Evolutionary conservation across 2,113 vertebrate genomes (phyloP).

Genomic region (Chlamydotis undulata): DNA sequence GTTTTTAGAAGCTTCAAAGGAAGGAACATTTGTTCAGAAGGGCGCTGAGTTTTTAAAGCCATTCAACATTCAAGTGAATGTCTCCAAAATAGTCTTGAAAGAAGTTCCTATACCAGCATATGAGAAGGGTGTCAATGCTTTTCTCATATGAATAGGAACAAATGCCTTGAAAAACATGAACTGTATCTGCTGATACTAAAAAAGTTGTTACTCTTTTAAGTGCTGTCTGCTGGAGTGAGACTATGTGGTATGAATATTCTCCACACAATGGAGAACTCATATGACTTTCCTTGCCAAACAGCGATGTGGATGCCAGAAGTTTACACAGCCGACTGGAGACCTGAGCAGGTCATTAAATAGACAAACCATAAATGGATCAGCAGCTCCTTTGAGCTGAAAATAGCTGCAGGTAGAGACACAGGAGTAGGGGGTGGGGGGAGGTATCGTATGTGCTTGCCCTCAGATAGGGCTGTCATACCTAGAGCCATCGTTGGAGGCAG

Average conservation of each 20-base stretch:
- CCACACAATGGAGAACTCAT: not conserved
- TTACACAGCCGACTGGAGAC: not conserved
- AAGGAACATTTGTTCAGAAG: conserved; percentile 32
- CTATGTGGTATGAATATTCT: not conserved
- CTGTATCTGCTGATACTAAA: conserved; percentile 12
- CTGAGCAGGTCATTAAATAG: not conserved
- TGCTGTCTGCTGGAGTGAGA: not conserved
- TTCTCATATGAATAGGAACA: conserved; percentile 22
- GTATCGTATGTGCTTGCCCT: rapidly evolving
- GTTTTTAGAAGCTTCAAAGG: conserved; percentile 9
- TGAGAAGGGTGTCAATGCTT: conserved; percentile 3
- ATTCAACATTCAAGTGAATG: conserved; percentile 8
- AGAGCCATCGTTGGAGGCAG: not conserved
- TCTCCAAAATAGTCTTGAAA: conserved; percentile 33
- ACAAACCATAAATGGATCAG: not conserved
- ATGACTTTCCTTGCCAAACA: not conserved
- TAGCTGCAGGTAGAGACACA: not conserved
- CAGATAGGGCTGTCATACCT: rapidly evolving
- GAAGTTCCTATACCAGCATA: not conserved
- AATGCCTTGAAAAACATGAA: conserved; percentile 14
- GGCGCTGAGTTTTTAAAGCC: conserved; percentile 35
- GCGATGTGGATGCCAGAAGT: not conserved
- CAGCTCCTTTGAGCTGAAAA: not conserved
- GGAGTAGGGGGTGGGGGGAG: not conserved
- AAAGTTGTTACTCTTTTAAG: not conserved